These are phyloP conservation scores for Dolomedes plantarius DNA, from an alignment of 2,888 invertebrate genomes.

Conservation along the genomic window DNA sequence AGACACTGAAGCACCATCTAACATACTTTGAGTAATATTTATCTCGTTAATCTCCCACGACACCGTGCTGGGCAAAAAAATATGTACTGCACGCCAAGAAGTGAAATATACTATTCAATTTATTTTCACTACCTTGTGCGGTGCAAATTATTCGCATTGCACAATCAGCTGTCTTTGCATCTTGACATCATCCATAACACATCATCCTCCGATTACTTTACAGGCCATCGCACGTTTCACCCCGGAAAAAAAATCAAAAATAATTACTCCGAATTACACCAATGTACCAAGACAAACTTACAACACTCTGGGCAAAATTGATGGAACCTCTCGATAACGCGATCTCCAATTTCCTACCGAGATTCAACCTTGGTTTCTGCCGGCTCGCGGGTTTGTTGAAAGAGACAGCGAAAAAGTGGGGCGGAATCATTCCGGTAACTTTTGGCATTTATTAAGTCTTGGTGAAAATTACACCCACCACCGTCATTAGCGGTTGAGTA, in stretches of 20 bases:
- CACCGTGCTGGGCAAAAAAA: too few relatives aligned
- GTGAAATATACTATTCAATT: too few relatives aligned
- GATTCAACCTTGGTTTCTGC: conserved; percentile 25
- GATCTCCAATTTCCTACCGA: background rate
- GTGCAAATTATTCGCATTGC: too few relatives aligned
- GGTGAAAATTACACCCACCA: conserved; percentile 27
- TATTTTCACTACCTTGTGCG: too few relatives aligned
- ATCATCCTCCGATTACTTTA: too few relatives aligned
- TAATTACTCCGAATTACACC: background rate
- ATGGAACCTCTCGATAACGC: background rate
- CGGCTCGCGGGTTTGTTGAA: background rate
- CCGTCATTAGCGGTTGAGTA: background rate
- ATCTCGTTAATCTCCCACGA: too few relatives aligned
- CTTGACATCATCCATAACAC: too few relatives aligned
- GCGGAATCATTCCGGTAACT: background rate
- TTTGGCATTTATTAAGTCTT: background rate
- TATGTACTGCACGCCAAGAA: too few relatives aligned
- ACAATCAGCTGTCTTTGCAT: too few relatives aligned
- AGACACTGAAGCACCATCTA: too few relatives aligned
- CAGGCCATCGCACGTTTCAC: too few relatives aligned
- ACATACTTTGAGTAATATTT: too few relatives aligned
- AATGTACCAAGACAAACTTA: background rate
- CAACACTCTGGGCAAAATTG: background rate
- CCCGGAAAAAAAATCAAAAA: background rate
- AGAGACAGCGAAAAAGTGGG: background rate